Percentiles rank a stretch among this genome's conserved stretches.
Evolutionary conservation across 2,888 invertebrate species (phyloP).

Genomic region (Geophilus truncorum): DNA sequence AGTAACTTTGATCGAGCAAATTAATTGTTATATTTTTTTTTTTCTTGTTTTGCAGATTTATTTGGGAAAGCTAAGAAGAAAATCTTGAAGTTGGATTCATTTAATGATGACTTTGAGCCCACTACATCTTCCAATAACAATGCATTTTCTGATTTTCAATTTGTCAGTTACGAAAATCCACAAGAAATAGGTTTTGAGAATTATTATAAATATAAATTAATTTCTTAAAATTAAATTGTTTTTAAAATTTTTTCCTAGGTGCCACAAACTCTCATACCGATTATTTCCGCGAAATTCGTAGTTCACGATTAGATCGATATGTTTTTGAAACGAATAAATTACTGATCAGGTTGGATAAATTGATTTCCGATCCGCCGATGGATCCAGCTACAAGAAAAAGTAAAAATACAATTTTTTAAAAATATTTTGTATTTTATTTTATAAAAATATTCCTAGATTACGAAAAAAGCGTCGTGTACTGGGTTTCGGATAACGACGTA

Average conservation of each 20-base stretch:
- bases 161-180: constrained; percentile 49
- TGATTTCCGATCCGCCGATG: constrained; percentile 72
- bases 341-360: constrained; percentile 84
- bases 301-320: constrained; percentile 72
- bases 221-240: background rate
- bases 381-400: constrained; percentile 45
- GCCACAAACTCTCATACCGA: constrained; percentile 62
- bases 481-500: constrained; percentile 88
- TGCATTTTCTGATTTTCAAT: background rate
- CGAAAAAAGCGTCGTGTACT: constrained; percentile 70
- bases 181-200: constrained; percentile 35
- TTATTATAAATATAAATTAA: background rate
- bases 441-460: constrained; percentile 51
- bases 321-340: constrained; percentile 94
- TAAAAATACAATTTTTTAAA: constrained; percentile 41
- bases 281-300: constrained; percentile 65
- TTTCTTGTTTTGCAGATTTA: constrained; percentile 42
- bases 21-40: background rate
- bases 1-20: background rate
- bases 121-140: background rate
- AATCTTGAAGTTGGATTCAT: constrained; percentile 62
- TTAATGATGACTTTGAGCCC: background rate
- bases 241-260: constrained; percentile 49
- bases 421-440: background rate
- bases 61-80: constrained; percentile 83